Conservation (phyloP, 2,797 vertebrate genomes). For the Triplophysa bombifrons region DNA sequence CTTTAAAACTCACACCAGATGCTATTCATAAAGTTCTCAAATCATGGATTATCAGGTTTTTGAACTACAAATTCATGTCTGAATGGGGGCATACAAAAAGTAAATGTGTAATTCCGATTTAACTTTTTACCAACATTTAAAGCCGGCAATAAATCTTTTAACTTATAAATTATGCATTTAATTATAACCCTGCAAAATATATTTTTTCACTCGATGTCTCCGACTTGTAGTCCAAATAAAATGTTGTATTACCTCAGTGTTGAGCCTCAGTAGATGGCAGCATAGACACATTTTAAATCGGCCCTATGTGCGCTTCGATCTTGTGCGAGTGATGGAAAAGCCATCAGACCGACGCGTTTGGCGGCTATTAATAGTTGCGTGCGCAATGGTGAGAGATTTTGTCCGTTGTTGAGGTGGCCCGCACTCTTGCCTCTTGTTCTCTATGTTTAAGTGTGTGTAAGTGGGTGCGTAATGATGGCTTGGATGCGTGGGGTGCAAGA, state of each 20-base stretch:
- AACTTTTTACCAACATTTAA: background rate
- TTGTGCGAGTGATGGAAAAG: background rate
- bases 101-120: background rate
- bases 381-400: background rate
- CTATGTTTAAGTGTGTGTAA: slow-evolving; percentile 1
- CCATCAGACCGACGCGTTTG: slow-evolving; percentile 16
- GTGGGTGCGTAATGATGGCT: background rate
- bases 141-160: background rate
- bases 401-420: background rate
- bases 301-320: background rate
- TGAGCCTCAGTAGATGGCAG: slow-evolving; percentile 59
- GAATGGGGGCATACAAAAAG: too few relatives aligned
- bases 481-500: background rate
- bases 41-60: background rate
- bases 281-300: slow-evolving; percentile 51
- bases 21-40: background rate
- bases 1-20: background rate
- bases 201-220: background rate
- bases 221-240: background rate
- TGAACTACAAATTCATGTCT: background rate
- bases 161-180: background rate
- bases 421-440: background rate
- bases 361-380: background rate
- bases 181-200: background rate
- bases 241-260: background rate